Base-by-base conservation (phyloP, 1,140 invertebrate species). In the Pygmarrhopalites habei region DNA sequence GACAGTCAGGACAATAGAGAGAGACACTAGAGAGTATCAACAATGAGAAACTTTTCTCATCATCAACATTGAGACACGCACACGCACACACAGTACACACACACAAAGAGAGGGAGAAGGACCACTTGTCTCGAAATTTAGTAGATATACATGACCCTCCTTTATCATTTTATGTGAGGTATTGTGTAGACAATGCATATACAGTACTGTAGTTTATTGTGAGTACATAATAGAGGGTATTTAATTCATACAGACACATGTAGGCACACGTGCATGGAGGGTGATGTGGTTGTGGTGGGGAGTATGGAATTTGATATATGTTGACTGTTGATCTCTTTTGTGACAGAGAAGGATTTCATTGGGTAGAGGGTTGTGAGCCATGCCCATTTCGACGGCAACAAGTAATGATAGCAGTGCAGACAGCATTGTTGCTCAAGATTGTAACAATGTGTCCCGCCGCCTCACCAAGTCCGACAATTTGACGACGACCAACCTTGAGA, bases 361-460 rank as follows among this genome's bases (percentile, higher is more conserved):
- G 62, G 47, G 52, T 49, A 58, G 41, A n/a, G 23, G 15, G 19
- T 26, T 49, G 25, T 43, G n/a, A 62, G 60, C 26, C 46, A 68
- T 68, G 66, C 66, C 62, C 41, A 68, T 55, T 29, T 68, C 66
- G 56, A 46, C 58, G 25, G 62, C 52, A 30, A 68, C 58, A 21
- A 68, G 66, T 59, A 55, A 61, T 59, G 64, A 58, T 17, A 70
- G 60, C 58, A 70, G 69, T 60, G 62, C 57, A 39, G 69, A 70
- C n/a, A 67, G 65, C 66, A 67, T 67, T 59, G 66, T 65, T 44
- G 61, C 66, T 19, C 65, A 65, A n/a, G 66, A 70, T 12, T 58
- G 65, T 21, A 70, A 70, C 60, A 67, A 70, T 63, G 63, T 70
- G 21, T 67, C 68, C n/a, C 53, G 63, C n/a, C 55, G 65, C 1